Evolutionary conservation across 2,113 vertebrate genomes (phyloP).

Genomic region (Pygoscelis adeliae): DNA sequence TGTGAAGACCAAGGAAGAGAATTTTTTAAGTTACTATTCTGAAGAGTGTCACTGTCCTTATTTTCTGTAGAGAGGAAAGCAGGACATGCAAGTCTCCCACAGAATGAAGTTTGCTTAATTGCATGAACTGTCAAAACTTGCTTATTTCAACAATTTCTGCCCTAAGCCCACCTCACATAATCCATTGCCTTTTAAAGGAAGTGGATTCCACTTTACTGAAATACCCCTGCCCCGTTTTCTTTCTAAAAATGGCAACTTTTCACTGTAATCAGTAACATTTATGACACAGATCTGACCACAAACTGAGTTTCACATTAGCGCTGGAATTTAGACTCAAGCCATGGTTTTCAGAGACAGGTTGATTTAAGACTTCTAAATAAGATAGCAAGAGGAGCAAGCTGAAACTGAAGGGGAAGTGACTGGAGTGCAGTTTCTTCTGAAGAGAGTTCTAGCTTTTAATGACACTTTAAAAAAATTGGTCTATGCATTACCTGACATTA

Average conservation of each 20-base stretch:
- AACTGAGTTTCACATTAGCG: background rate
- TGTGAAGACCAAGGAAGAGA: background rate
- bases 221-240: background rate
- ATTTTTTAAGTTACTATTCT: background rate
- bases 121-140: background rate
- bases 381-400: background rate
- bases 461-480: background rate
- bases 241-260: background rate
- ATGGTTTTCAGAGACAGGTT: background rate
- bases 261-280: background rate
- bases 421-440: background rate
- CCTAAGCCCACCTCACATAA: background rate
- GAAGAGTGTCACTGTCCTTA: background rate
- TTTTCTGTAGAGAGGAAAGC: background rate
- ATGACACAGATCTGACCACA: background rate
- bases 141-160: background rate
- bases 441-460: background rate
- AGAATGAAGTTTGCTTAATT: background rate
- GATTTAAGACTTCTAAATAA: background rate
- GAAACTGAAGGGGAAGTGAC: background rate
- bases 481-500: background rate
- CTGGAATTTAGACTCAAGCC: background rate
- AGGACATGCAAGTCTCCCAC: background rate
- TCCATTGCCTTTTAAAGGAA: background rate
- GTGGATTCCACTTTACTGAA: rapidly evolving